Evolutionary conservation across 2,113 vertebrate species (phyloP).

Genomic region (Dasypus novemcinctus): DNA sequence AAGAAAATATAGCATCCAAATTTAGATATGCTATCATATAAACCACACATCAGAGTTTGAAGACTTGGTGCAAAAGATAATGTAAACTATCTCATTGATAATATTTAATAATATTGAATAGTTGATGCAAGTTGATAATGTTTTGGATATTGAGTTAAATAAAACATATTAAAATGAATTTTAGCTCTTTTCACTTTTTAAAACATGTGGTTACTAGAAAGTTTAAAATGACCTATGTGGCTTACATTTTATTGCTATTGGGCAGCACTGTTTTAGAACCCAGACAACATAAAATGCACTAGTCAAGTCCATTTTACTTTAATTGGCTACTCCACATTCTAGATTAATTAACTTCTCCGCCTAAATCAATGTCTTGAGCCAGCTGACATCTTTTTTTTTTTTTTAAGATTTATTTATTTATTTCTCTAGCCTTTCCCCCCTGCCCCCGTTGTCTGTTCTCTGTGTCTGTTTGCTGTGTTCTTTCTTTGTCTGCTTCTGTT

Average conservation of each 20-base stretch:
- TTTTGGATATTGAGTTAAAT: background rate
- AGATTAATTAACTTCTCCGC: background rate
- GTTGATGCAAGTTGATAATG: background rate
- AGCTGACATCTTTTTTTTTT: background rate
- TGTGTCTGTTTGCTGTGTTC: too few relatives aligned
- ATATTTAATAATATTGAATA: background rate
- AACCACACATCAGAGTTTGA: background rate
- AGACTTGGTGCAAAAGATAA: background rate
- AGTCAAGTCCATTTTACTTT: background rate
- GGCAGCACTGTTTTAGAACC: background rate
- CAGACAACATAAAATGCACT: background rate
- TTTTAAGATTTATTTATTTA: too few relatives aligned
- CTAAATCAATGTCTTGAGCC: background rate
- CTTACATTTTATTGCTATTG: background rate
- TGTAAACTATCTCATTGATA: too few relatives aligned
- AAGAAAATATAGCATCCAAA: background rate
- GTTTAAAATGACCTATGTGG: too few relatives aligned
- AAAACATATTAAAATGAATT: constrained; percentile 2
- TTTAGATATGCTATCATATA: background rate
- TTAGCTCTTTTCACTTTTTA: background rate
- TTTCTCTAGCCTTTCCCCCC: too few relatives aligned
- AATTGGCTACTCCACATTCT: background rate
- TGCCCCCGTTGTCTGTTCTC: too few relatives aligned
- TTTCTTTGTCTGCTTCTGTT: too few relatives aligned
- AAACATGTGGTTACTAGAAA: background rate